These are phyloP conservation scores for Apodemus agrarius DNA, from an alignment of 2,797 vertebrate species.

Conservation along the genomic window DNA sequence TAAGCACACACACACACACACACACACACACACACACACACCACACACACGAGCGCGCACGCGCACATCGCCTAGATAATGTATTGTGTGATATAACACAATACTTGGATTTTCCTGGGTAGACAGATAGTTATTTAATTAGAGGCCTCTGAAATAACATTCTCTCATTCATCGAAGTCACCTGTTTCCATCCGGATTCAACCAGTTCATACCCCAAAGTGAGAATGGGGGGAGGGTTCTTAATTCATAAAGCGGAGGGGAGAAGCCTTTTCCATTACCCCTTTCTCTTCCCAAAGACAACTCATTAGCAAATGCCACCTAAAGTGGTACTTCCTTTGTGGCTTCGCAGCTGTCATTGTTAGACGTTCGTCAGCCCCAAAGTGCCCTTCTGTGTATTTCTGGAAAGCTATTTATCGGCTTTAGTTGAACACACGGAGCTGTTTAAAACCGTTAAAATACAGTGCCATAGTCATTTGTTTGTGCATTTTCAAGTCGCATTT, in stretches of 20 bases:
- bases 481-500: conserved; percentile 61
- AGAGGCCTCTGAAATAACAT: neutral
- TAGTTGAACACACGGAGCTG: conserved; percentile 55
- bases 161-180: neutral
- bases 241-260: conserved; percentile 25
- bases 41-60: too few relatives aligned
- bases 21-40: too few relatives aligned
- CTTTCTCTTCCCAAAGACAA: conserved; percentile 48
- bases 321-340: conserved; percentile 68
- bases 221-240: neutral
- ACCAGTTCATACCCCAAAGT: neutral
- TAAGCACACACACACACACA: neutral
- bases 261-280: conserved; percentile 57
- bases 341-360: conserved; percentile 71
- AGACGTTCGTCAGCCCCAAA: conserved; percentile 20
- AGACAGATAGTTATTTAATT: conserved; percentile 9
- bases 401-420: conserved; percentile 71
- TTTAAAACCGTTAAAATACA: conserved; percentile 65
- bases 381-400: conserved; percentile 76
- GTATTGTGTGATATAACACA: neutral
- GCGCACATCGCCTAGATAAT: neutral
- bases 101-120: neutral
- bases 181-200: neutral
- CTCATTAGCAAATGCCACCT: conserved; percentile 67
- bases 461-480: conserved; percentile 56